Percentiles rank a stretch among this genome's conserved stretches.
These are phyloP conservation scores for Drosophila barbarae DNA, from an alignment of 2,888 invertebrate species.

Conservation along the genomic window DNA sequence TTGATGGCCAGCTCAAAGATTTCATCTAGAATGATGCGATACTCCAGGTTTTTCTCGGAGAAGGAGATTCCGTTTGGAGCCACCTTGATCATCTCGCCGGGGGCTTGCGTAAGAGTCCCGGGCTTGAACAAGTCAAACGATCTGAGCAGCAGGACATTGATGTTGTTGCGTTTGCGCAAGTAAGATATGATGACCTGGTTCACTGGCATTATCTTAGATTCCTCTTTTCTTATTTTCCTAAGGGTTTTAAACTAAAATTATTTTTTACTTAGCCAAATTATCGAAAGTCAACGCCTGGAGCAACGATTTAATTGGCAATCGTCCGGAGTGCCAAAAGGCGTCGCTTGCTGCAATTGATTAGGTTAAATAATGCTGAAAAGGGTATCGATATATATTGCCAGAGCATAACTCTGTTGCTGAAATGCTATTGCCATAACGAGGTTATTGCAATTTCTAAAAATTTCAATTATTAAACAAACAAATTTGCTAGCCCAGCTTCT, in stretches of 20 bases:
- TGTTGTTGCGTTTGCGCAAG: slow-evolving; percentile 22
- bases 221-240: not conserved
- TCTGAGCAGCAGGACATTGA: slow-evolving; percentile 45
- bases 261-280: not conserved
- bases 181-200: slow-evolving; percentile 42
- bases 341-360: slow-evolving; percentile 1
- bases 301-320: not conserved
- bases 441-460: too few species aligned
- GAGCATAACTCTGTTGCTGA: not conserved
- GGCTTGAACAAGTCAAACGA: slow-evolving; percentile 16
- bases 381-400: not conserved
- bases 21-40: slow-evolving; percentile 22
- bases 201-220: slow-evolving; percentile 39
- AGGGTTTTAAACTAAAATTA: too few species aligned
- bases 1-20: slow-evolving; percentile 22
- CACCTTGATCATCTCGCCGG: slow-evolving; percentile 14
- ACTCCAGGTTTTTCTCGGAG: slow-evolving; percentile 28
- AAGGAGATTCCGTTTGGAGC: slow-evolving; percentile 32
- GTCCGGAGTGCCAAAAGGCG: not conserved
- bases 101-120: not conserved
- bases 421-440: too few species aligned
- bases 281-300: not conserved
- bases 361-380: not conserved
- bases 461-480: too few species aligned
- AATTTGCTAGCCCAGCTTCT: too few species aligned